Base-by-base conservation (phyloP, 2,888 invertebrate species). In the Invenusta paracnida region DNA sequence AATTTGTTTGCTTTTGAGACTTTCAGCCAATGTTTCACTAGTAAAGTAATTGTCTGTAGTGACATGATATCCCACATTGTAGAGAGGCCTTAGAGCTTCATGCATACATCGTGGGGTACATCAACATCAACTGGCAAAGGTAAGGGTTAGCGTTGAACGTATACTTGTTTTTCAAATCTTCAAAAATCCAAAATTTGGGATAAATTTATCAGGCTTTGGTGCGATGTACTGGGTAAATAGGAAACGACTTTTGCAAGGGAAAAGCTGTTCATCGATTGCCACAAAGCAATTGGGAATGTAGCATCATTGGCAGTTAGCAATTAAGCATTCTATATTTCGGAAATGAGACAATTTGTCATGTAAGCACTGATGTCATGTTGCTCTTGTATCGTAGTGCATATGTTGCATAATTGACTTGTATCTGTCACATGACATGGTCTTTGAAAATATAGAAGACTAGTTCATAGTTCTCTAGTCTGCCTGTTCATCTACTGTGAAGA, bases 71-170 rank as follows among this genome's bases (percentile, higher is more conserved):
- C 85, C 85, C 66, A 28, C 66, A 31, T 85, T 81, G 30, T 11
- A 0, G n/a, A 79, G 66, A 1, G 85, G 79, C n/a, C 28, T 27
- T 27, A 79, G 28, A 79, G 79, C 28, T 79, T 79, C 79, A 79
- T 79, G 79, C 79, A 79, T 27, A 79, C 79, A 79, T 25, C 23
- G 2, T 23, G 25, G 23, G 79, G 79, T 79, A 81, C 1, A 29
- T 67, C 0, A 84, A 25, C 13, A 81, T 29, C 13, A n/a, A 48
- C 29, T 81, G 30, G 5, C 73, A 29, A 27, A 85, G 85, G n/a
- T 85, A 85, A 0, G 85, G 85, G 81, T 81, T 79, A 31, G 30
- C n/a, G 31, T 81, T 85, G 25, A 82, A 84, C 17, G 2, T 66
- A 27, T 79, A 79, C 23, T 27, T 79, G 79, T 79, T 79, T 79